Percentiles rank a stretch among this genome's conserved stretches.
These are phyloP conservation scores for Eledone cirrhosa DNA, from an alignment of 2,888 invertebrate species.

Conservation along the genomic window DNA sequence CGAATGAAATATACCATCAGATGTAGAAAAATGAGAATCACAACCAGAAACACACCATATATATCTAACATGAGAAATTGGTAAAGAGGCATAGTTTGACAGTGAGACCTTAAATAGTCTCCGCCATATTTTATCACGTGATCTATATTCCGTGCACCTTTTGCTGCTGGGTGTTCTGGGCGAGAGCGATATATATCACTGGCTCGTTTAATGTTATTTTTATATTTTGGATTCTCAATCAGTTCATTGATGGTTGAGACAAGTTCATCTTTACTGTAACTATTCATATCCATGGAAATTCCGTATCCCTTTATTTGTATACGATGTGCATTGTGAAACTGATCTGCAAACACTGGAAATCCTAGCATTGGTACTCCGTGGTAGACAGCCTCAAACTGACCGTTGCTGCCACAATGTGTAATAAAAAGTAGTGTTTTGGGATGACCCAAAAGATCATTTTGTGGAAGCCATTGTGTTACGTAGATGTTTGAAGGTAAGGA, in stretches of 20 bases:
- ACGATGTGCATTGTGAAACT: constrained; percentile 36
- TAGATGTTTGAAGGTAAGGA: constrained; percentile 12
- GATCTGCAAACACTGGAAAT: constrained; percentile 41
- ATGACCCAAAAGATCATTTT: constrained; percentile 35
- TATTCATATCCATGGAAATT: constrained; percentile 35
- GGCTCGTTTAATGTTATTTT: constrained; percentile 35
- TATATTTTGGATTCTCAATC: constrained; percentile 36
- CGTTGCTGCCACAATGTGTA: constrained; percentile 42
- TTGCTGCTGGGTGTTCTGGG: constrained; percentile 28
- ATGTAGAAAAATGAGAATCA: neutral
- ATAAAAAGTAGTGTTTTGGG: constrained; percentile 38
- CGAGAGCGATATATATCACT: constrained; percentile 36
- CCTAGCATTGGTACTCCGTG: constrained; percentile 43
- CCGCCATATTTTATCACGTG: constrained; percentile 47
- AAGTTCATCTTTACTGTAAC: constrained; percentile 31
- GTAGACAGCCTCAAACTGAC: constrained; percentile 43
- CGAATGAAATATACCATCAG: neutral
- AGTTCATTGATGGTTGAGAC: constrained; percentile 35
- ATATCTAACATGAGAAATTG: constrained; percentile 43
- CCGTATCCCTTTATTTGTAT: constrained; percentile 42
- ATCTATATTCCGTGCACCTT: constrained; percentile 27
- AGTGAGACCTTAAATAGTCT: constrained; percentile 42
- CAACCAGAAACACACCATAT: neutral
- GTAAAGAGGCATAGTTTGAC: constrained; percentile 44
- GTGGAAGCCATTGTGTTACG: constrained; percentile 37